Base-by-base conservation (phyloP, 2,888 invertebrate genomes). In the Abscondita cerata region DNA sequence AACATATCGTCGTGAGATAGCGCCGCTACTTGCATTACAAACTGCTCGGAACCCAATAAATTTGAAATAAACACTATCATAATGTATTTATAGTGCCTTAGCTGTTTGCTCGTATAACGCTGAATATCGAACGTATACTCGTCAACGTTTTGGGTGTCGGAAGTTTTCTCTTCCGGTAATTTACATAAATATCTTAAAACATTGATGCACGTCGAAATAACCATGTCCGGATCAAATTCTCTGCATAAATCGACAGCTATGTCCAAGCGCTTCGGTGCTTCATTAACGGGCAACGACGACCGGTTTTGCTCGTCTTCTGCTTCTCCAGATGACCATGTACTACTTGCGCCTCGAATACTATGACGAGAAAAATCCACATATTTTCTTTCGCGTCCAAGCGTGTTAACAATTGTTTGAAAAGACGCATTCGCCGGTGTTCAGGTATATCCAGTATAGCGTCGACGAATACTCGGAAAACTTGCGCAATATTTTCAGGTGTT, bases 371-470 rank as follows among this genome's bases (percentile, higher is more conserved):
- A 11, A 89, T 80, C 85, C 91, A 88, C 0, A 93, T 81, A 76
- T 89, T 87, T 55, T 88, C 82, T 60, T 84, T 82, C 0, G 86
- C 80, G 5, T 85, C 85, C 0, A 96, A 82, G 0, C 92, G 90
- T 31, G 86, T 84, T n/a, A 96, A 81, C 1, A 97, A 82, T 70
- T 92, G 91, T 31, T 83, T 84, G 66, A 95, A 96, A 0, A 98
- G 81, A 0, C 92, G 90, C 56, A 90, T 81, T 56, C 96, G 84
- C 44, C 98, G 86, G 79, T 99, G 98, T 71, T 93, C 92, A 0
- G 98, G 98, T 12, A 99, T 93, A 79, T 98, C 95, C 0, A 93
- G 83, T 44, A 96, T 85, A 0, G 95, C 94, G 73, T 93, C 93
- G 0, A 96, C 92, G 78, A 99, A 98, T 46, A 97, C 93, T 46